Base-by-base conservation (phyloP, 2,113 vertebrate species). In the Stictonetta naevosa region DNA sequence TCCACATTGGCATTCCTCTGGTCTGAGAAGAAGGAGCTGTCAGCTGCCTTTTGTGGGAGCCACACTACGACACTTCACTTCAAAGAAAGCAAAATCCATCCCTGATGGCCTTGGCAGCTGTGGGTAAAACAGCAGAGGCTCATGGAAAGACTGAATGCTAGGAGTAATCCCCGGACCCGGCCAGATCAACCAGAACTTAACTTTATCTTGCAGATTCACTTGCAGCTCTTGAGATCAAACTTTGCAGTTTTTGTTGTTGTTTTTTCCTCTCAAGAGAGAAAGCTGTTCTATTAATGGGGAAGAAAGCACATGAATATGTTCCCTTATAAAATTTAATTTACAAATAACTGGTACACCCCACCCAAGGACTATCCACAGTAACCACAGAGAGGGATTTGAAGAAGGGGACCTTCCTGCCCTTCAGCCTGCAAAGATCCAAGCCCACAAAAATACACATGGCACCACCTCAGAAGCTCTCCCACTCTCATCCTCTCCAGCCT, bases 281-380 rank as follows among this genome's bases (percentile, higher is more conserved):
- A 88, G 14, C 5, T 25, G 19, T 62, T 83, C 23, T 55, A 25
- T 20, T 33, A 67, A 46, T 1, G 1, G 19, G 36, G 8, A 22
- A 83, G 36, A 73, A 66, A 62, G 2, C 0, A 0, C 0, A 48
- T 13, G 4, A 36, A 66, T 11, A 0, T 29, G 36, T 90, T 22
- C 6, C 21, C 8, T 8, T 52, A 29, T 6, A 66, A 48, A 80
- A 19, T 21, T 16, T 44, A 64, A 60, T 74, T 77, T 77, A 48
- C 31, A 78, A 63, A 33, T 38, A 34, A 46, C 28, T 67, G 25
- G 7, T 15, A n/a, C 20, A 42, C 3, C 20, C 20, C 22, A 33
- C 18, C 26, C 29, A 31, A 72, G 13, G 33, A 33, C 56, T 46
- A n/a, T 21, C 16, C 29, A 34, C n/a, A 31, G 18, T 34, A 23